phyloP scores from a whole-genome alignment of 2,888 invertebrate genomes.

The Lissocephala sabroskyi region DNA sequence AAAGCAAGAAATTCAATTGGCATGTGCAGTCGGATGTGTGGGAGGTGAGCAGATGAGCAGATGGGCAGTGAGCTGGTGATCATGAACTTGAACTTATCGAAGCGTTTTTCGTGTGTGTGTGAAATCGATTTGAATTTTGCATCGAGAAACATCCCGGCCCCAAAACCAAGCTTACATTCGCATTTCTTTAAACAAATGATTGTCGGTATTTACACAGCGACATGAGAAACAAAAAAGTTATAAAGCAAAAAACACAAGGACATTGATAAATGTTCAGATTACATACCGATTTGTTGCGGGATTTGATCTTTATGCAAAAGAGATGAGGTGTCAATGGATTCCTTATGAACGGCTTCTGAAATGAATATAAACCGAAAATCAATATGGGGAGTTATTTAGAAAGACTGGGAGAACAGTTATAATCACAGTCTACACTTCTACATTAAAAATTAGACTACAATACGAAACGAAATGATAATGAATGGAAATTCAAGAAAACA shows the following conservation, averaged over 20 bases:
- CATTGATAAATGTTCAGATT: not conserved
- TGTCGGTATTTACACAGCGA: too few relatives aligned
- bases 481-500: conserved; percentile 30
- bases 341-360: conserved; percentile 53
- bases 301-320: conserved; percentile 25
- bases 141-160: too few relatives aligned
- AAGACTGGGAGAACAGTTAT: conserved; percentile 8
- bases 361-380: conserved; percentile 25
- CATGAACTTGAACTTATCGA: too few relatives aligned
- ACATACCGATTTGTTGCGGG: conserved; percentile 37
- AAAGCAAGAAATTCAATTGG: too few relatives aligned
- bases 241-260: conserved; percentile 7
- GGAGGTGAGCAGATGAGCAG: conserved; percentile 27
- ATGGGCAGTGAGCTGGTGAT: too few relatives aligned
- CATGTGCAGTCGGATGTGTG: conserved; percentile 5
- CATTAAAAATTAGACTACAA: conserved; percentile 42
- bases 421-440: conserved; percentile 24
- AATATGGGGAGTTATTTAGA: not conserved
- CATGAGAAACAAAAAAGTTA: conserved; percentile 10
- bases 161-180: too few relatives aligned
- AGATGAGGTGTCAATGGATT: conserved; percentile 32
- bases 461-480: conserved; percentile 27
- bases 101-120: too few relatives aligned
- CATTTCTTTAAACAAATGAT: too few relatives aligned
- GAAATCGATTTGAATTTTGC: too few relatives aligned